A percentile compares a stretch with the other conserved stretches of the same genome.
Evolutionary conservation across 1,140 invertebrate species (phyloP).

Genomic region (Charaxes varanes): DNA sequence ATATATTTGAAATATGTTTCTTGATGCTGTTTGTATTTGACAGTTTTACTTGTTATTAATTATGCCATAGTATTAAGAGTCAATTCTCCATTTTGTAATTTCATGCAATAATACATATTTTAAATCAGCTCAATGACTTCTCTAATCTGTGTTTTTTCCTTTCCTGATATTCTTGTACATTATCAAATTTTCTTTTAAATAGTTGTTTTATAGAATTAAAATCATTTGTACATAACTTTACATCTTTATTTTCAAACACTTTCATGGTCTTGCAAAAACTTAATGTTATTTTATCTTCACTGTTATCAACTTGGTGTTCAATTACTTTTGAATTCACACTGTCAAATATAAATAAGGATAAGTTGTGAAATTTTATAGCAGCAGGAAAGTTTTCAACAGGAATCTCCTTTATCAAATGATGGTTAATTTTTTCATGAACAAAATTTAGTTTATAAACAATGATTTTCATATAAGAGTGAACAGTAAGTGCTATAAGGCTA

Average conservation of each 20-base stretch:
- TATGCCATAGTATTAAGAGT: no score
- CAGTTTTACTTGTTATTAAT: no score
- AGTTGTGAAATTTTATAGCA: slow-evolving; percentile 40
- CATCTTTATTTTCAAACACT: slow-evolving; percentile 36
- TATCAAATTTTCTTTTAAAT: slow-evolving; percentile 85
- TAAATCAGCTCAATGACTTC: slow-evolving; percentile 18
- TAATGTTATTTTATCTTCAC: slow-evolving; percentile 31
- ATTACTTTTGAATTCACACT: slow-evolving; percentile 27
- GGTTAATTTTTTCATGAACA: slow-evolving; percentile 32
- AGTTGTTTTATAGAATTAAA: slow-evolving; percentile 75
- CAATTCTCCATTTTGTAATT: slow-evolving; percentile 9
- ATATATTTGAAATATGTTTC: no score
- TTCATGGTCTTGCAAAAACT: slow-evolving; percentile 26
- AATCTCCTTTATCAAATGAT: slow-evolving; percentile 35
- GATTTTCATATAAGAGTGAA: slow-evolving; percentile 68
- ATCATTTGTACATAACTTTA: slow-evolving; percentile 13
- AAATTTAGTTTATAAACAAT: slow-evolving; percentile 64
- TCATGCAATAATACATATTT: slow-evolving; percentile 1
- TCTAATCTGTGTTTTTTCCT: slow-evolving; percentile 77
- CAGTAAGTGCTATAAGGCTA: slow-evolving; percentile 56
- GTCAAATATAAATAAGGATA: slow-evolving; percentile 69
- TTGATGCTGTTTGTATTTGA: no score
- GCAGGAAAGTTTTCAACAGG: slow-evolving; percentile 37
- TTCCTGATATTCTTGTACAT: slow-evolving; percentile 84
- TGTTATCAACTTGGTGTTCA: slow-evolving; percentile 47